These are phyloP conservation scores for Pseudocheirus occidentalis DNA, from an alignment of 2,797 vertebrate species.

Conservation along the genomic window DNA sequence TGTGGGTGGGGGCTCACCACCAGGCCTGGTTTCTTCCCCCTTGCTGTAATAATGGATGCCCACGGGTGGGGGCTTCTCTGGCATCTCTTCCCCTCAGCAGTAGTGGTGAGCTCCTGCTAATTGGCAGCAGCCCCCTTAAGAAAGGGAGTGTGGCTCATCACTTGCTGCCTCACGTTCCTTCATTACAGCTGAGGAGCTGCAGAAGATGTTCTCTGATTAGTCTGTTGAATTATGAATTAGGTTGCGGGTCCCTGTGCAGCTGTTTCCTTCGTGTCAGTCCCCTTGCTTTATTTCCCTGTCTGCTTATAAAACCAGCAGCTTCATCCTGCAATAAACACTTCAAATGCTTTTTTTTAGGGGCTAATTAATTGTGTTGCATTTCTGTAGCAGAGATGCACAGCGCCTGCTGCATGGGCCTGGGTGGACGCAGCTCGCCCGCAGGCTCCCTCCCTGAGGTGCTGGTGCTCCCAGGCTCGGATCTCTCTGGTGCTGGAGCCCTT, in stretches of 20 bases:
- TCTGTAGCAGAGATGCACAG: constrained; percentile 75
- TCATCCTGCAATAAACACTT: constrained; percentile 88
- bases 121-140: constrained; percentile 78
- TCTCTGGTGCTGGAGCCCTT: not conserved
- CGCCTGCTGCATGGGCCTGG: constrained; percentile 58
- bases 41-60: not conserved
- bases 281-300: constrained; percentile 87
- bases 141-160: constrained; percentile 78
- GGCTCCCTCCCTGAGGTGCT: not conserved
- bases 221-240: constrained; percentile 89
- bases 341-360: constrained; percentile 83
- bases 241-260: constrained; percentile 85
- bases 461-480: not conserved
- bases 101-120: constrained; percentile 61
- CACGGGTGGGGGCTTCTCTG: not conserved
- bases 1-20: not conserved
- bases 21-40: not conserved
- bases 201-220: constrained; percentile 88
- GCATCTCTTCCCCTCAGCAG: not conserved
- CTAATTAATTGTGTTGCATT: constrained; percentile 89
- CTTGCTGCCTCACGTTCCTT: constrained; percentile 85
- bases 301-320: constrained; percentile 87
- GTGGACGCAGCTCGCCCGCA: not conserved
- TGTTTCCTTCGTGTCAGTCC: constrained; percentile 87
- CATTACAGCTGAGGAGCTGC: constrained; percentile 80